A percentile compares a stretch with the other conserved stretches of the same genome.
Evolutionary conservation across 2,797 vertebrate species (phyloP).

Genomic region (Parauchenoglanis ngamensis): DNA sequence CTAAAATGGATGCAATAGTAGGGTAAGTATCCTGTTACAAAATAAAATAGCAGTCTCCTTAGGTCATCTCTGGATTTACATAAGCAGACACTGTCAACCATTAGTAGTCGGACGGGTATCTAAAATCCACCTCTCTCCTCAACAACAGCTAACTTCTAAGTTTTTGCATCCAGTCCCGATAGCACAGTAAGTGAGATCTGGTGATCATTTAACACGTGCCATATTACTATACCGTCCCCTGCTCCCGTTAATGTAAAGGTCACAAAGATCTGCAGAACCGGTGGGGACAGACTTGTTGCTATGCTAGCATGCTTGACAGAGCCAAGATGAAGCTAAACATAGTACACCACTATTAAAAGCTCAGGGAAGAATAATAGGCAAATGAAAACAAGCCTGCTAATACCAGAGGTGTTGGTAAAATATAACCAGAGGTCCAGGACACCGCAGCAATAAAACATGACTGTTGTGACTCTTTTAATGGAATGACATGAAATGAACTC

Average conservation of each 20-base stretch:
- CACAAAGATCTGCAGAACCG: constrained; percentile 9
- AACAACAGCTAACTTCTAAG: neutral
- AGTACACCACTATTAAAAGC: constrained; percentile 19
- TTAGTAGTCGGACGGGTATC: neutral
- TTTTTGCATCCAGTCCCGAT: neutral
- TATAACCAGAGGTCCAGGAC: constrained; percentile 10
- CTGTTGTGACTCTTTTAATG: constrained; percentile 22
- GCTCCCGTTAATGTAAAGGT: neutral
- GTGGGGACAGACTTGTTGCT: neutral
- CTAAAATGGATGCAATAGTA: neutral
- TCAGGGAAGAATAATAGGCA: constrained; percentile 2
- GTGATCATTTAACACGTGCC: neutral
- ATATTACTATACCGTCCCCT: neutral
- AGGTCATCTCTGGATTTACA: neutral
- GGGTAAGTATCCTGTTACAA: neutral
- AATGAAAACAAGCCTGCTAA: constrained; percentile 31
- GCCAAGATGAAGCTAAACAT: constrained; percentile 15
- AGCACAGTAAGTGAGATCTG: neutral
- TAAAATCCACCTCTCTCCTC: neutral
- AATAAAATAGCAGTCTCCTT: neutral
- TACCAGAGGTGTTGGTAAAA: constrained; percentile 23
- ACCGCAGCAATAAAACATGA: constrained; percentile 39
- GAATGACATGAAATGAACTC: constrained; percentile 37
- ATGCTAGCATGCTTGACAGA: constrained; percentile 11
- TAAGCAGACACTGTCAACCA: neutral